Evolutionary conservation across 2,797 vertebrate genomes (phyloP).

Genomic region (Malacoraja senta): DNA sequence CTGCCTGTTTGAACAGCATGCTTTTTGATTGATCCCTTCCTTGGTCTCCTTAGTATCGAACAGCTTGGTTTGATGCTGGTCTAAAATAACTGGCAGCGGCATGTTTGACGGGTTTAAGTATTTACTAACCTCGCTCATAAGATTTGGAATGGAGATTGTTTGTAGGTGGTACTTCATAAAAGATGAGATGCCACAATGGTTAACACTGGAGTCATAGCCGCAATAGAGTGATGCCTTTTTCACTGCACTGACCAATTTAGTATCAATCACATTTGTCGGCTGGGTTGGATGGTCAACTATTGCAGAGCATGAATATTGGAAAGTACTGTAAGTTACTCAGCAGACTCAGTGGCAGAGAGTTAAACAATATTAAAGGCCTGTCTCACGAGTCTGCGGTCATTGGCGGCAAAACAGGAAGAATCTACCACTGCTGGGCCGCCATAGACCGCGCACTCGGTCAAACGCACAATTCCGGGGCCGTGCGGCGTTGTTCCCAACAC

Average conservation of each 20-base stretch:
- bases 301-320: neutral
- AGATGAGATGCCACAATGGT: neutral
- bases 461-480: no score
- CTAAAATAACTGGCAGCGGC: neutral
- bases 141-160: neutral
- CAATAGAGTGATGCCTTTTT: neutral
- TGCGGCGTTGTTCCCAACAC: no score
- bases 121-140: neutral
- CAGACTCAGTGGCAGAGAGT: neutral
- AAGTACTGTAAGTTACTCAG: neutral
- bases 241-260: neutral
- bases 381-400: no score
- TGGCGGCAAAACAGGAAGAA: no score
- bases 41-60: neutral
- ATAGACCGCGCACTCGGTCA: no score
- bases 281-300: neutral
- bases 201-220: no score
- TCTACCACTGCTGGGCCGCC: no score
- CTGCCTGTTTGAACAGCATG: neutral
- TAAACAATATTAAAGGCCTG: neutral
- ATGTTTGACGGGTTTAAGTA: neutral
- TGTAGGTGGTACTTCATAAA: neutral
- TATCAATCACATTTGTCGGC: neutral
- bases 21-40: neutral
- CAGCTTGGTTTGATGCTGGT: neutral